Conservation (phyloP, 2,113 vertebrate genomes). For the Elaphurus davidianus region DNA sequence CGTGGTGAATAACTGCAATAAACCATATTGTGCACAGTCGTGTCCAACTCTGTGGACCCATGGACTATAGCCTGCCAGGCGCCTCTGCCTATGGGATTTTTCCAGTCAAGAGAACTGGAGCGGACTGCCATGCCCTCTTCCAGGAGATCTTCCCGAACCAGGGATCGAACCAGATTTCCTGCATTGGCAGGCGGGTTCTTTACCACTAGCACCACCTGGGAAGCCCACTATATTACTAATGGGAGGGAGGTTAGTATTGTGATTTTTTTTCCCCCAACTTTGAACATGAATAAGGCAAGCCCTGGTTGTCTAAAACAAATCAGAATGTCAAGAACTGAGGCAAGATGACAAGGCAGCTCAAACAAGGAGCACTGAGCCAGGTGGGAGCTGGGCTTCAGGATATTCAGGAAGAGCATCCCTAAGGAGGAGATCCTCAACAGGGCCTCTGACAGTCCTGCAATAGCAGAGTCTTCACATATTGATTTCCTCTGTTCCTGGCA, state of each 20-base stretch:
- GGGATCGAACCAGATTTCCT: not conserved
- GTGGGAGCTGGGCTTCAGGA: not conserved
- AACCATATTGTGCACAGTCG: not conserved
- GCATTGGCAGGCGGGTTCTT: not conserved
- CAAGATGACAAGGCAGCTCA: not conserved
- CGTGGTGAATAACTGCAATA: not conserved
- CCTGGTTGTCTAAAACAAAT: not conserved
- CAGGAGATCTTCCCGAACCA: not conserved
- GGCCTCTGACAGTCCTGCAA: not conserved
- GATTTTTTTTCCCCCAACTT: not conserved
- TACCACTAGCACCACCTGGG: not conserved
- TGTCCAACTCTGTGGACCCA: not conserved
- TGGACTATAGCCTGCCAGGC: not conserved
- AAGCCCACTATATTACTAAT: not conserved
- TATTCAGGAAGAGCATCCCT: not conserved
- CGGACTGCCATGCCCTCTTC: not conserved
- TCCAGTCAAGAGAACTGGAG: not conserved
- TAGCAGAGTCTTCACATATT: conserved; percentile 9
- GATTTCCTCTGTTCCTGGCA: not conserved
- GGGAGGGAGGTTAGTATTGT: not conserved
- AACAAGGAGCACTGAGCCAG: not conserved
- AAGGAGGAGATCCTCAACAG: not conserved
- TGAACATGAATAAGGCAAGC: not conserved
- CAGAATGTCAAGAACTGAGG: not conserved
- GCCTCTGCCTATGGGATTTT: not conserved